Evolutionary conservation across 2,113 vertebrate genomes (phyloP), one percentile per base, ranked within the genome.

Genomic region (Tenrec ecaudatus): DNA sequence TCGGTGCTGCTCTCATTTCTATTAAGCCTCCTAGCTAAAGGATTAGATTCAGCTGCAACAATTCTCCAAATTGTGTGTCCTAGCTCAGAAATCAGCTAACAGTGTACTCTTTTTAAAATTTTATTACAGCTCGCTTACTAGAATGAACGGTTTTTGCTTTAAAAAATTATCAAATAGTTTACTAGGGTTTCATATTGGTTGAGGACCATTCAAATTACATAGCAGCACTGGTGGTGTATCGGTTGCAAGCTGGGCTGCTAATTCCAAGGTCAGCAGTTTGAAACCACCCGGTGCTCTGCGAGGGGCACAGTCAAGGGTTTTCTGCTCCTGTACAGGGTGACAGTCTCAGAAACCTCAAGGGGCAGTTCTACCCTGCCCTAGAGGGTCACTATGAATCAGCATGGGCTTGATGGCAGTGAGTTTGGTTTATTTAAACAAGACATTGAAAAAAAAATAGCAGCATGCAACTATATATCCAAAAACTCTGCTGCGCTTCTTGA

Each of bases 41-140:
- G 79, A 93, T 93, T 82, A 73, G 17, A 69, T 82, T 77, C 66
- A 43, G 92, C 47, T 14, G 57, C 47, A 86, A 77, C 22, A 82
- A 75, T 92, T 94, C 88, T 90, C 66, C 82, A 66, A 57, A 88
- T 77, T 92, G 73, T 88, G 33, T 22, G 86, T 87, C 43, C 36
- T 22, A 82, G 77, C 33, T 92, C 77, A 86, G 71, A 79, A 83
- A 93, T 89, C 86, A 57, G 43, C 36, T 43, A 64, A 75, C 22
- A 33, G 23, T 64, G 66, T 58, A 53, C 22, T 88, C 57, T 60
- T 71, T 31, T 83, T 87, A 36, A 16, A 77, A n/a, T n/a, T n/a
- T n/a, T n/a, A n/a, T n/a, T n/a, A n/a, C n/a, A n/a, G n/a, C n/a
- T n/a, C n/a, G 36, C 23, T 82, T 19, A 73, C 15, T 87, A 38